These are phyloP conservation scores for Drosophila formosana DNA, from an alignment of 2,888 invertebrate genomes.

Conservation along the genomic window DNA sequence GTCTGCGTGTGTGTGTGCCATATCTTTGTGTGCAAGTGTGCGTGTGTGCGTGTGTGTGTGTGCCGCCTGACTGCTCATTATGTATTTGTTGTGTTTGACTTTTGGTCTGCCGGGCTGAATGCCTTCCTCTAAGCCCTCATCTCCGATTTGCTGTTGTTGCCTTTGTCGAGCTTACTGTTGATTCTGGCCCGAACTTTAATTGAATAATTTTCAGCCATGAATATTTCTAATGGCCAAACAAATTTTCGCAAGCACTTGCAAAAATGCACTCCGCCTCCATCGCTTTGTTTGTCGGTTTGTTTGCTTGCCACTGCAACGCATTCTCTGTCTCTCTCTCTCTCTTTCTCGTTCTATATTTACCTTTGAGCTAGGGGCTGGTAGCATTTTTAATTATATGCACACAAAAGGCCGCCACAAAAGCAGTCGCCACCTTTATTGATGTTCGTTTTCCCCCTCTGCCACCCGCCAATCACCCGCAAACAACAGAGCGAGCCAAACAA, in stretches of 20 bases:
- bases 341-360: constrained; percentile 54
- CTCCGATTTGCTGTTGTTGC: constrained; percentile 9
- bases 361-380: constrained; percentile 63
- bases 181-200: constrained; percentile 68
- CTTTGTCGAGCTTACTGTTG: constrained; percentile 33
- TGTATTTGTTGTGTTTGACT: constrained; percentile 73
- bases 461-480: neutral
- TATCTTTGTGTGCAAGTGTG: constrained; percentile 12
- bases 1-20: constrained; percentile 10
- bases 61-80: constrained; percentile 73
- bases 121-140: neutral
- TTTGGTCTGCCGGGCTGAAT: constrained; percentile 45
- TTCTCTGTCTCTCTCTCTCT: neutral
- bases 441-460: constrained; percentile 48
- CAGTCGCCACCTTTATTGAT: constrained; percentile 79
- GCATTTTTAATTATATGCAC: constrained; percentile 79
- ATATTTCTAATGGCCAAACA: constrained; percentile 81
- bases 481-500: constrained; percentile 17
- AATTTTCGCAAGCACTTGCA: constrained; percentile 75
- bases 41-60: constrained; percentile 25
- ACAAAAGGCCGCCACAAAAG: constrained; percentile 79
- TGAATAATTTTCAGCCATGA: constrained; percentile 78
- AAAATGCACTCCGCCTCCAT: constrained; percentile 52
- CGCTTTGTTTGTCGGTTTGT: constrained; percentile 45
- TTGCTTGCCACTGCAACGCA: constrained; percentile 37